These are phyloP conservation scores for Laodelphax striatellus DNA, from an alignment of 1,140 invertebrate species.

Conservation along the genomic window DNA sequence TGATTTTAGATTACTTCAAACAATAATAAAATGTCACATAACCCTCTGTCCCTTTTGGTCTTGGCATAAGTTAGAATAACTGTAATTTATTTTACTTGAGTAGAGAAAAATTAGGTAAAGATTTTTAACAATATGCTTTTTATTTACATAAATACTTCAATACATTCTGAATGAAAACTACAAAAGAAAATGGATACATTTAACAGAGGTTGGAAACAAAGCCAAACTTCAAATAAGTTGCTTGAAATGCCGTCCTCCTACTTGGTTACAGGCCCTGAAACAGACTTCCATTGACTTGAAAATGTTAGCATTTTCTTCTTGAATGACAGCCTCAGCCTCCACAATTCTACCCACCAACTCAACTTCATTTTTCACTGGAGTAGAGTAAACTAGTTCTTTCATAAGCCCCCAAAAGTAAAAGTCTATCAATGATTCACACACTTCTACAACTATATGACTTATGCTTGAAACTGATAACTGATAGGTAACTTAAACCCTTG, in stretches of 20 bases:
- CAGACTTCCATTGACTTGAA: too few relatives aligned
- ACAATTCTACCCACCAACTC: slow-evolving; percentile 7
- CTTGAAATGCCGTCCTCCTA: background rate
- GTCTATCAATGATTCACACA: too few relatives aligned
- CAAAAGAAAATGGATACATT: slow-evolving; percentile 2
- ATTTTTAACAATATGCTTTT: slow-evolving; percentile 4
- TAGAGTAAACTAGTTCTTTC: slow-evolving; percentile 3
- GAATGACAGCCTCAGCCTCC: slow-evolving; percentile 3
- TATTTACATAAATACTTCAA: background rate
- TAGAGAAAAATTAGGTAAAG: too few relatives aligned
- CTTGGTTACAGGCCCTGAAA: slow-evolving; percentile 1
- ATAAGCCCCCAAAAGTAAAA: slow-evolving; percentile 2
- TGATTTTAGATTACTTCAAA: too few relatives aligned
- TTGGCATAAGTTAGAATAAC: too few relatives aligned
- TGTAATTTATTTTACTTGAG: slow-evolving; percentile 1
- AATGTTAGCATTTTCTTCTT: slow-evolving; percentile 9
- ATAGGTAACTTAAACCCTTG: too few relatives aligned
- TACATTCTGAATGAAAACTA: slow-evolving; percentile 1
- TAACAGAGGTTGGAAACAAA: too few relatives aligned
- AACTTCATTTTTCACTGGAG: slow-evolving; percentile 4
- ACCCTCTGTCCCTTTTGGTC: too few relatives aligned
- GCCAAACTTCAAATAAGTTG: slow-evolving; percentile 3
- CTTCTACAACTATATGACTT: too few relatives aligned
- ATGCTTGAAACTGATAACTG: too few relatives aligned
- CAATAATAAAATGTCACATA: slow-evolving; percentile 1